Conservation (phyloP, 2,113 vertebrate genomes). For the Anoplopoma fimbria region DNA sequence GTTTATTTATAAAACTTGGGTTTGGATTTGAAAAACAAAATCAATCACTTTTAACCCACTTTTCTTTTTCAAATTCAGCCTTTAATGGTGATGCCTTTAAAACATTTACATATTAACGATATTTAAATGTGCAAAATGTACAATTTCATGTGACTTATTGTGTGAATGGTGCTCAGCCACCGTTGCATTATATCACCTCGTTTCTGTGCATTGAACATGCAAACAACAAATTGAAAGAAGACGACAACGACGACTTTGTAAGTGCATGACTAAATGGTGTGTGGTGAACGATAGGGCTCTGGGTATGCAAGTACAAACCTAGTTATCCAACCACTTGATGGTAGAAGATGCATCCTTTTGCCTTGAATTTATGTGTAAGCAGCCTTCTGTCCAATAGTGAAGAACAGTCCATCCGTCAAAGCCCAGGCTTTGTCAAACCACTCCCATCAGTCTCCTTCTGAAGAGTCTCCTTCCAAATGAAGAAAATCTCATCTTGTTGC, state of each 20-base stretch:
- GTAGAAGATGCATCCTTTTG: neutral
- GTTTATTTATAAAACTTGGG: neutral
- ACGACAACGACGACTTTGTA: neutral
- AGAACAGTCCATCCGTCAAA: neutral
- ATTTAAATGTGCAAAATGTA: slow-evolving; percentile 43
- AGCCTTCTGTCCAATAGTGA: neutral
- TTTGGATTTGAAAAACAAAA: neutral
- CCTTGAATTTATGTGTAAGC: neutral
- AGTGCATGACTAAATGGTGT: slow-evolving; percentile 24
- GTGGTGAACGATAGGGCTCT: slow-evolving; percentile 22
- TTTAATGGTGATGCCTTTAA: slow-evolving; percentile 25
- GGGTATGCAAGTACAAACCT: neutral
- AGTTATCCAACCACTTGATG: neutral
- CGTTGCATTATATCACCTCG: neutral
- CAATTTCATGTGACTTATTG: neutral
- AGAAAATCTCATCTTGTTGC: neutral
- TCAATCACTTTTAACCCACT: neutral
- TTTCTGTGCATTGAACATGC: neutral
- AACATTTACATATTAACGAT: slow-evolving; percentile 29
- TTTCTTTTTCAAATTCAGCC: neutral
- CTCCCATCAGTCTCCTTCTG: neutral
- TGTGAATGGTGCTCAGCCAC: neutral
- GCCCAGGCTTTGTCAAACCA: neutral
- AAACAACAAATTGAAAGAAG: neutral
- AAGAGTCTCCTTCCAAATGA: neutral